Evolutionary conservation across 2,888 invertebrate species (phyloP).

Genomic region (Lampropteryx suffumata): DNA sequence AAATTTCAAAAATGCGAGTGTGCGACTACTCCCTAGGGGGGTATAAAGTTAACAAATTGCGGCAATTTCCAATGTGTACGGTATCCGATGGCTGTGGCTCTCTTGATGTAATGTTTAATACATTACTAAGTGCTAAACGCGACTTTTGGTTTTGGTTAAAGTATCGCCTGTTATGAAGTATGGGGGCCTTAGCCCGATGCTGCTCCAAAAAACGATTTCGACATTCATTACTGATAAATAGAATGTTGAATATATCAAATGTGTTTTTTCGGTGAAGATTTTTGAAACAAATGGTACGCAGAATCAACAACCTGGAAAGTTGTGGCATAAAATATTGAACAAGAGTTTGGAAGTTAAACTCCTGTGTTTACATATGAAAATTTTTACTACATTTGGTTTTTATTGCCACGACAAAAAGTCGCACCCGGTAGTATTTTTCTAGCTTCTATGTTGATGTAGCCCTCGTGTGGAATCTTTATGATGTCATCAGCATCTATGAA

Average conservation of each 20-base stretch:
- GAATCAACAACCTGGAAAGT: too few species aligned
- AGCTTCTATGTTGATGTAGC: constrained; percentile 13
- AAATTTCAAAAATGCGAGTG: constrained; percentile 54
- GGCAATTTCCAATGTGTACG: constrained; percentile 64
- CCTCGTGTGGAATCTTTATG: constrained; percentile 28
- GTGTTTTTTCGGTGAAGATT: too few species aligned
- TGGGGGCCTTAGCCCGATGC: too few species aligned
- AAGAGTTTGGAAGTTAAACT: too few species aligned
- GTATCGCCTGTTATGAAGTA: neutral
- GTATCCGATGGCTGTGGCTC: constrained; percentile 57
- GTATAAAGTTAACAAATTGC: constrained; percentile 67
- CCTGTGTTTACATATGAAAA: too few species aligned
- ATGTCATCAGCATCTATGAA: constrained; percentile 21
- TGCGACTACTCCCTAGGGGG: constrained; percentile 52
- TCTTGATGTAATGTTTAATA: constrained; percentile 29
- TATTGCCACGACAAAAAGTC: neutral
- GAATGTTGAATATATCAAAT: too few species aligned
- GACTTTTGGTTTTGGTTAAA: neutral
- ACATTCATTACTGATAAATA: too few species aligned
- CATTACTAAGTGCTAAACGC: constrained; percentile 1
- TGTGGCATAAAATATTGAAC: too few species aligned
- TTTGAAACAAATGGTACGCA: too few species aligned
- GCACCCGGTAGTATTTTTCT: constrained; percentile 4
- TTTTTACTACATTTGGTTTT: too few species aligned
- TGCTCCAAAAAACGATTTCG: too few species aligned